Conservation (phyloP, 2,888 invertebrate genomes). For the Notocelia uddmanniana region DNA sequence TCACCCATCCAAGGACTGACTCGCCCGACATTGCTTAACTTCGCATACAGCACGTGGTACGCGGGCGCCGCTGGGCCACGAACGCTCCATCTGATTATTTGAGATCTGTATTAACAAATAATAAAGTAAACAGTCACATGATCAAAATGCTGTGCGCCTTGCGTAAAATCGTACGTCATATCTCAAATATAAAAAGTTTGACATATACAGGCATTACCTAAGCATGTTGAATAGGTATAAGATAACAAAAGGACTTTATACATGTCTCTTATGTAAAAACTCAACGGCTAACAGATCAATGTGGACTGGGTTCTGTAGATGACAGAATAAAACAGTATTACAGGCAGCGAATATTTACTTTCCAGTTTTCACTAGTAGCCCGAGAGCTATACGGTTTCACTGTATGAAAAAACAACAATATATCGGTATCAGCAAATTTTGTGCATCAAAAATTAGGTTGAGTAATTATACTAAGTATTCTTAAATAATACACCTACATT, state of each 20-base stretch:
- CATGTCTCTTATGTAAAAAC: slow-evolving; percentile 71
- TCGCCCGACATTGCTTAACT: no score
- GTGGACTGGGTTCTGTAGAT: slow-evolving; percentile 29
- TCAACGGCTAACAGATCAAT: background rate
- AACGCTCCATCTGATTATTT: background rate
- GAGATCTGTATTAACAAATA: background rate
- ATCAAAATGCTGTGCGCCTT: slow-evolving; percentile 15
- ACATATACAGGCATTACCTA: slow-evolving; percentile 60
- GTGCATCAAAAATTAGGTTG: no score
- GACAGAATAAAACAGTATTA: background rate
- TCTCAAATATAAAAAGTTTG: slow-evolving; percentile 36
- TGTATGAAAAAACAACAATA: no score
- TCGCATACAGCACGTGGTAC: no score
- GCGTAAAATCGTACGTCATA: slow-evolving; percentile 31
- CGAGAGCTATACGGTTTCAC: no score
- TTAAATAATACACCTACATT: no score
- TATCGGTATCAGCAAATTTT: no score
- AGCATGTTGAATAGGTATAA: slow-evolving; percentile 71
- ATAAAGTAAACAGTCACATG: slow-evolving; percentile 26
- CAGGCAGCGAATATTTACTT: background rate
- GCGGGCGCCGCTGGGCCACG: no score
- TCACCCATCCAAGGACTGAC: no score
- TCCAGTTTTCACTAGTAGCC: background rate
- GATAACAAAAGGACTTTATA: slow-evolving; percentile 77
- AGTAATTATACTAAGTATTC: no score